Evolutionary conservation across 30 jellyfish, hydroid and myxozoan species (phyloP).

Genomic region (Cassiopea xamachana): DNA sequence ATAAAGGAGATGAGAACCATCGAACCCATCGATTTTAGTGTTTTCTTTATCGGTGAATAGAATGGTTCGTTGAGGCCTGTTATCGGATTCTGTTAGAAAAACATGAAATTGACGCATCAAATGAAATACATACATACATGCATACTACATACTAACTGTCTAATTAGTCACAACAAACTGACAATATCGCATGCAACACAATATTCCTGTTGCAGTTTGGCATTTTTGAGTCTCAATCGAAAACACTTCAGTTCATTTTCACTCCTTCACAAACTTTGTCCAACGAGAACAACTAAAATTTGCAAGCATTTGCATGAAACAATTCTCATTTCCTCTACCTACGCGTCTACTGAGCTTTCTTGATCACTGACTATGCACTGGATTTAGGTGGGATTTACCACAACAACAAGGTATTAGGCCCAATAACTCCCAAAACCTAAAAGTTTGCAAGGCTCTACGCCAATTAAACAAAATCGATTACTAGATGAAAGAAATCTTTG

Average conservation of each 20-base stretch:
- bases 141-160: too few relatives aligned
- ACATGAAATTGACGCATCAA: not conserved
- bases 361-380: not conserved
- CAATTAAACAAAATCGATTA: not conserved
- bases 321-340: not conserved
- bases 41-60: slow-evolving; percentile 79
- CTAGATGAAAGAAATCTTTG: not conserved
- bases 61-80: slow-evolving; percentile 77
- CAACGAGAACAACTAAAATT: not conserved
- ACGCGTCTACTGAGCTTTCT: not conserved
- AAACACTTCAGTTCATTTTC: too few relatives aligned
- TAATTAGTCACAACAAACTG: too few relatives aligned
- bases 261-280: too few relatives aligned
- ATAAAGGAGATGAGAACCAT: slow-evolving; percentile 72
- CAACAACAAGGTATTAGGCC: not conserved
- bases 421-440: not conserved
- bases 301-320: not conserved
- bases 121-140: too few relatives aligned
- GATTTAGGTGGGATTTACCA: not conserved
- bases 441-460: not conserved
- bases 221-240: too few relatives aligned
- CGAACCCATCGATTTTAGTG: slow-evolving; percentile 86
- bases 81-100: slow-evolving; percentile 67
- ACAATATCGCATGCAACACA: too few relatives aligned
- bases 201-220: too few relatives aligned